Evolutionary conservation across 2,797 vertebrate genomes (phyloP).

Genomic region (Clarias laeviceps): DNA sequence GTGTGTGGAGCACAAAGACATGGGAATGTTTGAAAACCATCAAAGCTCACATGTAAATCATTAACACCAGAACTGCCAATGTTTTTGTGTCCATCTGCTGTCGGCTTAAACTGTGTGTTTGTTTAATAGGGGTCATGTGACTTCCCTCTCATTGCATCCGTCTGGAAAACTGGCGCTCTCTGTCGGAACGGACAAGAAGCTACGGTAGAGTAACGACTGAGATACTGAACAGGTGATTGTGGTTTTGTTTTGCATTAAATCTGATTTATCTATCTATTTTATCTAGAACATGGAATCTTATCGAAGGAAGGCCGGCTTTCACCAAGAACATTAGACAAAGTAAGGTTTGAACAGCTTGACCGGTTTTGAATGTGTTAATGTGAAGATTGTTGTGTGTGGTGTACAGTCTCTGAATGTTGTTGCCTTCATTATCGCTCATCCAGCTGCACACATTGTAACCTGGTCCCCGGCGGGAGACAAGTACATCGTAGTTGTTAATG

Average conservation of each 20-base stretch:
- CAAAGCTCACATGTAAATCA: conserved; percentile 89
- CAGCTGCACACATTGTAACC: conserved; percentile 89
- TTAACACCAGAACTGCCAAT: background rate
- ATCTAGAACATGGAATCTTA: conserved; percentile 96
- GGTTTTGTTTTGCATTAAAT: background rate
- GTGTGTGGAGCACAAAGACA: conserved; percentile 92
- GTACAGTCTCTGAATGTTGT: background rate
- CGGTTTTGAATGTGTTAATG: background rate
- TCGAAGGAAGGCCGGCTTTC: conserved; percentile 91
- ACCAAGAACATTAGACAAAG: conserved; percentile 97
- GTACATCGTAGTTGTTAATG: conserved; percentile 80
- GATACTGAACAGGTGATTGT: background rate
- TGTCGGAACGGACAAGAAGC: conserved; percentile 94
- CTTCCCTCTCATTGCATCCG: conserved; percentile 90
- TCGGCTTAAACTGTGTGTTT: background rate
- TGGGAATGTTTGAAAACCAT: conserved; percentile 96
- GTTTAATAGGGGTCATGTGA: conserved; percentile 83
- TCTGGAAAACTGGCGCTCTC: conserved; percentile 94
- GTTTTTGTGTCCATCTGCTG: background rate
- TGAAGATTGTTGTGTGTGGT: background rate
- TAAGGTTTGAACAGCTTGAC: conserved; percentile 68
- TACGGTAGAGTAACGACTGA: conserved; percentile 75
- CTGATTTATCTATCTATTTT: too few relatives aligned
- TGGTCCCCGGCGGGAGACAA: conserved; percentile 90
- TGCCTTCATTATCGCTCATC: background rate